Percentiles rank a stretch among this genome's conserved stretches.
Evolutionary conservation across 2,888 invertebrate genomes (phyloP).

Genomic region (Galerucella pusilla): DNA sequence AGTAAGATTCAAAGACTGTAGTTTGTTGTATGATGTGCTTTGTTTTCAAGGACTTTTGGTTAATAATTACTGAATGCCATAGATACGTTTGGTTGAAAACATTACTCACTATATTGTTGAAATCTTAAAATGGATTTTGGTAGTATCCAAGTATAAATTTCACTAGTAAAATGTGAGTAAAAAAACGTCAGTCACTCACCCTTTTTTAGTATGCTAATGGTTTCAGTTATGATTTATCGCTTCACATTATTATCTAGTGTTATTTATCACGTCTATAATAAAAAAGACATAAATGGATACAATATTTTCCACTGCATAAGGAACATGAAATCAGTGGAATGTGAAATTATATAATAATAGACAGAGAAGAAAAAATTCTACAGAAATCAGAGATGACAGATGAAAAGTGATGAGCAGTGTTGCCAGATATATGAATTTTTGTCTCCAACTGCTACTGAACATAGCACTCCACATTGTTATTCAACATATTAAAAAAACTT

Average conservation of each 20-base stretch:
- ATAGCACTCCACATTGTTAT: too few species aligned
- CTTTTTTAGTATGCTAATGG: not conserved
- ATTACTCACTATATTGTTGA: not conserved
- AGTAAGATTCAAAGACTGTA: too few species aligned
- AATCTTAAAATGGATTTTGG: not conserved
- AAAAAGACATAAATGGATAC: not conserved
- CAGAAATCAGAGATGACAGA: not conserved
- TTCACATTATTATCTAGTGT: not conserved
- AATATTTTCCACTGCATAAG: not conserved
- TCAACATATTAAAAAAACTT: too few species aligned
- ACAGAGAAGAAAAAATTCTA: not conserved
- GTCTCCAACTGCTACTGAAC: too few species aligned
- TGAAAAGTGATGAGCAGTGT: not conserved
- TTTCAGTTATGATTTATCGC: not conserved
- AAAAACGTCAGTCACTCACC: not conserved
- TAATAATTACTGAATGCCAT: too few species aligned
- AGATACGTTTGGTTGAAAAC: too few species aligned
- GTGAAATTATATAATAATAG: not conserved
- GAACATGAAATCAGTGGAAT: not conserved
- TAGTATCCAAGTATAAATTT: not conserved
- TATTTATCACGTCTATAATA: not conserved
- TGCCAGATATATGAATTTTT: too few species aligned
- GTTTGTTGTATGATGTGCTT: too few species aligned
- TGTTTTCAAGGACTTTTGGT: too few species aligned
- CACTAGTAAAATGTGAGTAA: not conserved